Base-by-base conservation (phyloP, 30 jellyfish, hydroid and myxozoan genomes). In the Pelagia noctiluca region DNA sequence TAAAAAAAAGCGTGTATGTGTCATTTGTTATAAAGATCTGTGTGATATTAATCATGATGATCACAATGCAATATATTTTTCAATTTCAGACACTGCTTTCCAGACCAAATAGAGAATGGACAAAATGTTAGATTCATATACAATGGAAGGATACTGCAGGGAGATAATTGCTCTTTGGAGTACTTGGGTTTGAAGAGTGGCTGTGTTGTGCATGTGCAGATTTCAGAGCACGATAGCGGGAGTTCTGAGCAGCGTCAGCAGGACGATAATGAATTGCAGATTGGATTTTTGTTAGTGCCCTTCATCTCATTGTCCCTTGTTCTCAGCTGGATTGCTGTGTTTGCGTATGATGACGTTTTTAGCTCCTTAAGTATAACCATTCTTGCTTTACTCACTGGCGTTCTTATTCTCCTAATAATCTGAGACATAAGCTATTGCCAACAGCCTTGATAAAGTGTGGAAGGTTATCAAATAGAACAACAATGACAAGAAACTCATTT, bases 81-180 rank as follows among this genome's bases (percentile, higher is more conserved):
- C n/a, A n/a, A n/a, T 71, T 71, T 10, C 60, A 88, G 96, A 79
- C 86, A 62, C 24, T 77, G 90, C 35, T 88, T 76, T 71, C 62
- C 63, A 5, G 38, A 72, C 11, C 92, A 88, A 48, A 23, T 88
- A 37, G 75, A 71, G 25, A 85, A 71, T 61, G 96, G 92, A 21
- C 78, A 77, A 36, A 70, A 66, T 33, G 82, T 88, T 21, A 70
- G 96, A 32, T 76, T 88, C 1, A 78, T 88, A 2, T 88, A 74
- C 83, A 74, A 85, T 78, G 96, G 96, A 33, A 57, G 96, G 63
- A 78, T 88, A 4, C 71, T 88, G 31, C 92, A 63, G 26, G 92
- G 86, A 8, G 96, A 88, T 31, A 53, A 54, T 25, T 29, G 42
- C 50, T 24, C 88, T 7, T 81, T 88, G 29, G 85, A 70, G 24